A percentile compares a stretch with the other conserved stretches of the same genome.
phyloP scores from a whole-genome alignment of 1,140 invertebrate genomes.

The Aphelenchoides avenae region DNA sequence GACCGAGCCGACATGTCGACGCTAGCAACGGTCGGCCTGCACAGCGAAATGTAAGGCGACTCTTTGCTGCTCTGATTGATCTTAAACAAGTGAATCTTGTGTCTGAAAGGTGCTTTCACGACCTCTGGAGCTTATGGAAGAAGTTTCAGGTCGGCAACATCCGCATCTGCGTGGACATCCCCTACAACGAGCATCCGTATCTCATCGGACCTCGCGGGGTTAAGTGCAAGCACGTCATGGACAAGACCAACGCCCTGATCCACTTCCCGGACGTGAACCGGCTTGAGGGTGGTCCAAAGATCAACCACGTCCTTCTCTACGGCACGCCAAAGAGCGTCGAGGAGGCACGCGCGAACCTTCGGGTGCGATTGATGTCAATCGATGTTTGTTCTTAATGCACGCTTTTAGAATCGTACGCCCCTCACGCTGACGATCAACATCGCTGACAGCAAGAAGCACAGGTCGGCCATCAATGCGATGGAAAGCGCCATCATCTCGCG shows the following conservation, averaged over 20 bases:
- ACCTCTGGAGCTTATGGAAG: too few species aligned
- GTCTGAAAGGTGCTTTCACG: too few species aligned
- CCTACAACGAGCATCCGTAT: slow-evolving; percentile 29
- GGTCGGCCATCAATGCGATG: slow-evolving; percentile 4
- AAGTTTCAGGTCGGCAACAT: slow-evolving; percentile 18
- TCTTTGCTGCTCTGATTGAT: too few species aligned
- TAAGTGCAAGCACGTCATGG: slow-evolving; percentile 29
- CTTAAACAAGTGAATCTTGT: too few species aligned
- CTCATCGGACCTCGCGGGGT: slow-evolving; percentile 26
- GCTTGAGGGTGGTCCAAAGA: slow-evolving; percentile 17
- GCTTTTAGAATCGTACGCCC: slow-evolving; percentile 20
- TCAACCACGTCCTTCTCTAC: slow-evolving; percentile 26
- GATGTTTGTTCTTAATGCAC: not conserved
- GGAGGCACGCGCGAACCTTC: slow-evolving; percentile 21
- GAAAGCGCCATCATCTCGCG: slow-evolving; percentile 17
- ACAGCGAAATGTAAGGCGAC: too few species aligned
- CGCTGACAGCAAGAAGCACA: slow-evolving; percentile 1
- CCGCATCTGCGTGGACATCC: slow-evolving; percentile 29
- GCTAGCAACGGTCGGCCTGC: too few species aligned
- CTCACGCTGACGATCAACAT: slow-evolving; percentile 16
- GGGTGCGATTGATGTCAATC: slow-evolving; percentile 1
- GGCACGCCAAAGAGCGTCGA: slow-evolving; percentile 30
- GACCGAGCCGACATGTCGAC: too few species aligned
- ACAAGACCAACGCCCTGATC: slow-evolving; percentile 23
- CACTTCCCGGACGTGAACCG: slow-evolving; percentile 28